Conservation (phyloP, 1,140 invertebrate species). For the Mactra quadrangularis region DNA sequence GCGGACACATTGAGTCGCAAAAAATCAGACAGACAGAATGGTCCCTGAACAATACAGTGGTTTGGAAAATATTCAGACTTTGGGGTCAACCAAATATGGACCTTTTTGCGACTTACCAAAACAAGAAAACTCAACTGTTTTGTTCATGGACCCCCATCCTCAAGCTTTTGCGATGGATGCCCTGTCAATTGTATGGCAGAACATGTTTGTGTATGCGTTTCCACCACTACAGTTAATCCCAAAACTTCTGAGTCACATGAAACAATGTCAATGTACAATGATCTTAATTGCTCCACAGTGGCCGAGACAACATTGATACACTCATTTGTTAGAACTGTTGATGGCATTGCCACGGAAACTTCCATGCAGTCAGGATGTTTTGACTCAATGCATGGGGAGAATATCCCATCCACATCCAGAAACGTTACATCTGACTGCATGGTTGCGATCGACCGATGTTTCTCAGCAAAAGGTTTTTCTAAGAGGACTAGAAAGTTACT, state of each 20-base stretch:
- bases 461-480: constrained; percentile 38
- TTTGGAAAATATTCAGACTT: constrained; percentile 18
- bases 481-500: constrained; percentile 29
- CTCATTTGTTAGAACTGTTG: constrained; percentile 11
- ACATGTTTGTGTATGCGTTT: constrained; percentile 51
- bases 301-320: constrained; percentile 1
- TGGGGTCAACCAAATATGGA: constrained; percentile 11
- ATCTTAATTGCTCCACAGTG: constrained; percentile 29
- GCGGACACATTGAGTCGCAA: constrained; percentile 12
- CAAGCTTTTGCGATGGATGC: constrained; percentile 36
- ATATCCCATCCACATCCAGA: constrained; percentile 41
- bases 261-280: constrained; percentile 5
- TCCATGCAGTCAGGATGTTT: constrained; percentile 15
- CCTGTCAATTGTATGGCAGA: constrained; percentile 32
- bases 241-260: constrained; percentile 11
- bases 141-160: constrained; percentile 32
- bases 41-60: constrained; percentile 35
- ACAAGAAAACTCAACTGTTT: constrained; percentile 9
- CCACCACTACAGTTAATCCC: constrained; percentile 28
- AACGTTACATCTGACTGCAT: constrained; percentile 38
- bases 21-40: constrained; percentile 21
- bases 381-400: not conserved
- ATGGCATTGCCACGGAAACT: constrained; percentile 10
- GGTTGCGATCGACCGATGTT: constrained; percentile 52
- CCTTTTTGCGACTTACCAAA: constrained; percentile 7